Percentiles rank a stretch among this genome's conserved stretches.
These are phyloP conservation scores for Pygoscelis adeliae DNA, from an alignment of 2,113 vertebrate species.

Conservation along the genomic window DNA sequence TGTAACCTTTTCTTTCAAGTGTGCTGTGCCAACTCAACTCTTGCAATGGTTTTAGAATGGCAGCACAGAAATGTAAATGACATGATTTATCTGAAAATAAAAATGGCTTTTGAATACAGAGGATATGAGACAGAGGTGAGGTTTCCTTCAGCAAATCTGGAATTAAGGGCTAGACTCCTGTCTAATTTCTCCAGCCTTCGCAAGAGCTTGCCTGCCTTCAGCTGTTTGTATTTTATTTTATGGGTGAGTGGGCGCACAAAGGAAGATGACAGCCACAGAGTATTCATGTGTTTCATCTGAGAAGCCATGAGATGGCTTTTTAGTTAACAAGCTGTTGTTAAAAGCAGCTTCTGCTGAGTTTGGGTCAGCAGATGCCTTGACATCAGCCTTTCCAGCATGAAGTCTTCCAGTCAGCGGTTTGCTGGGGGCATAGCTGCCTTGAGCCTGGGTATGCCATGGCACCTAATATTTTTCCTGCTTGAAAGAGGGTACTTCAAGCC, in stretches of 20 bases:
- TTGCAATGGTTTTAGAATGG: background rate
- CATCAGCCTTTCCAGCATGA: background rate
- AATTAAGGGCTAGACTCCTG: background rate
- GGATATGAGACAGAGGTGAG: slow-evolving; percentile 44
- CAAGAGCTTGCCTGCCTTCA: background rate
- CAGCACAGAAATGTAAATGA: background rate
- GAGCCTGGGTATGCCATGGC: background rate
- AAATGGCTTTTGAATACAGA: slow-evolving; percentile 29
- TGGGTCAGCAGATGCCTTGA: background rate
- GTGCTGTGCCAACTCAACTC: background rate
- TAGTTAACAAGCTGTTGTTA: background rate
- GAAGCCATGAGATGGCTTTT: background rate
- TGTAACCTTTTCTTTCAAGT: slow-evolving; percentile 6
- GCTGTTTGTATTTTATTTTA: slow-evolving; percentile 13
- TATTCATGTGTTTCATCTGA: background rate
- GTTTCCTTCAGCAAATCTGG: slow-evolving; percentile 37
- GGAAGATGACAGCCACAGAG: background rate
- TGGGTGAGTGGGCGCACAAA: background rate
- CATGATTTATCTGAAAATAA: slow-evolving; percentile 10
- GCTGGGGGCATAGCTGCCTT: background rate
- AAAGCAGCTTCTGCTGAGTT: background rate
- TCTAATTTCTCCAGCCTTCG: background rate
- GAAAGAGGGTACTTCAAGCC: background rate
- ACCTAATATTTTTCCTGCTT: background rate
- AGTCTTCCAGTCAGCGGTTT: background rate